Conservation (phyloP, 2,888 invertebrate genomes). For the Pachliopta kotzebuea region DNA sequence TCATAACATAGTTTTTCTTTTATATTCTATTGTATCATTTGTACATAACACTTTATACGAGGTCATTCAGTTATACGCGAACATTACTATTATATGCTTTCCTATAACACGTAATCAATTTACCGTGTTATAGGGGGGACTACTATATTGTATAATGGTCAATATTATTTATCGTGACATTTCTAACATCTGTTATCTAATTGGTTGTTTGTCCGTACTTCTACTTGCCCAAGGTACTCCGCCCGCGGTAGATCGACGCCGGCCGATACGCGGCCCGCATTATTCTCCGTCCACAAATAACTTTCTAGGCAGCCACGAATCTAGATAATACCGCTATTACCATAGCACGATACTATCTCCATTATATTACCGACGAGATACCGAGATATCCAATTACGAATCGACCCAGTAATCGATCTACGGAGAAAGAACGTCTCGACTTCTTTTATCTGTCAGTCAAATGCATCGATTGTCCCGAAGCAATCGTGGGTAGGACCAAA, state of each 20-base stretch:
- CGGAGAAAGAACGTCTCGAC: constrained; percentile 58
- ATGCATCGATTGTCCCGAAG: constrained; percentile 60
- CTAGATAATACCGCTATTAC: constrained; percentile 24
- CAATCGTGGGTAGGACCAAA: constrained; percentile 37
- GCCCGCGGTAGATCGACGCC: not conserved
- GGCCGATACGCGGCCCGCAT: constrained; percentile 4
- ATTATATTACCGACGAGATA: constrained; percentile 39
- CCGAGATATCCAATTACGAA: constrained; percentile 57
- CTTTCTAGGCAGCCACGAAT: constrained; percentile 25
- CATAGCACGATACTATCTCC: constrained; percentile 22
- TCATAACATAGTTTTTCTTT: no score
- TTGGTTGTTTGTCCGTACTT: not conserved
- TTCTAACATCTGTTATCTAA: not conserved
- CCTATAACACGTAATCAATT: no score
- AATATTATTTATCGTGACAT: no score
- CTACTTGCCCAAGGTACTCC: no score
- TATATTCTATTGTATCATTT: no score
- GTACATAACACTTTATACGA: no score
- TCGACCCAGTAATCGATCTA: constrained; percentile 58
- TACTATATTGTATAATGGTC: no score
- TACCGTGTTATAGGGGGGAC: no score
- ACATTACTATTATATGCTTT: no score
- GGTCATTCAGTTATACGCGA: no score
- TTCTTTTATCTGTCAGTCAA: constrained; percentile 74
- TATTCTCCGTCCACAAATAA: constrained; percentile 19